Evolutionary conservation across 23 tunicate species (phyloP).

Genomic region (Trididemnum nubilum): DNA sequence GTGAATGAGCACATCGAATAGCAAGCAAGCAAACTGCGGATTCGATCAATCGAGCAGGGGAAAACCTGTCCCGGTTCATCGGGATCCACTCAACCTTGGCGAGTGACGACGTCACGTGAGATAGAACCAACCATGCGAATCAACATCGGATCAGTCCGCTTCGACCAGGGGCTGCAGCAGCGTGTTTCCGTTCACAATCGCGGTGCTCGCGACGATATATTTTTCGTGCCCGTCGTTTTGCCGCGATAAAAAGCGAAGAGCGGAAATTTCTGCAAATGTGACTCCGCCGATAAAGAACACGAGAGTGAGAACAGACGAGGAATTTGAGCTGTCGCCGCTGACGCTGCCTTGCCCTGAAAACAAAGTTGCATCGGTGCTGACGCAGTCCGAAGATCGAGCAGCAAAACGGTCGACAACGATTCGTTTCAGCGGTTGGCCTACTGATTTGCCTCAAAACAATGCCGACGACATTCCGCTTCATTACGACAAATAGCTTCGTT

Average conservation of each 20-base stretch:
- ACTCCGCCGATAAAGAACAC: constrained; percentile 90
- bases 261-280: constrained; percentile 88
- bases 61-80: too few species aligned
- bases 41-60: too few species aligned
- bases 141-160: constrained; percentile 13
- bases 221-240: constrained; percentile 68
- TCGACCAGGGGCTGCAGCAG: constrained; percentile 48
- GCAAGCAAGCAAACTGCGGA: too few species aligned
- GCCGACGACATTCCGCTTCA: too few species aligned
- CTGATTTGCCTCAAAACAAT: too few species aligned
- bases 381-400: too few species aligned
- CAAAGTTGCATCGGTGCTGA: too few species aligned
- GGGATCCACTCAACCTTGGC: too few species aligned
- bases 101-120: too few species aligned
- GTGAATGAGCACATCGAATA: too few species aligned
- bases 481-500: too few species aligned
- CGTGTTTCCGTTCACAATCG: constrained; percentile 67
- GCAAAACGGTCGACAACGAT: background rate
- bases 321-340: constrained; percentile 33
- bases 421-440: background rate
- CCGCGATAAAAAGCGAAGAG: constrained; percentile 62
- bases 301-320: constrained; percentile 51
- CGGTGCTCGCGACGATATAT: constrained; percentile 73
- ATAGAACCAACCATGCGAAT: too few species aligned
- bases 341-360: constrained; percentile 66